Conservation (phyloP, 2,113 vertebrate species). For the Apaloderma vittatum region DNA sequence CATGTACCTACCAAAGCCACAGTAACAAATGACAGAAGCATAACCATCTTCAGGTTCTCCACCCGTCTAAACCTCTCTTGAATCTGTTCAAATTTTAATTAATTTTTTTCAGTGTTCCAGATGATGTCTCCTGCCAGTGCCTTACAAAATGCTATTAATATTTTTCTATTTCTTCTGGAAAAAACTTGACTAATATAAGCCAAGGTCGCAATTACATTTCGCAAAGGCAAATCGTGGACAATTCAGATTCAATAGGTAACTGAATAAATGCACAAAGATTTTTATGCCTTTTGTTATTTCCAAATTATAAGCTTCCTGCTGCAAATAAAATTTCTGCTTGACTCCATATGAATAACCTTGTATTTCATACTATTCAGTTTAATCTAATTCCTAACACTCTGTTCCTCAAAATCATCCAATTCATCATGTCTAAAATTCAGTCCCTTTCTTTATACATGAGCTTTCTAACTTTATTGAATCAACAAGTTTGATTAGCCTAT, state of each 20-base stretch:
- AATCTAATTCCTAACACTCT: background rate
- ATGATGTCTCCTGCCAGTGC: background rate
- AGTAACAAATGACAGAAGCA: background rate
- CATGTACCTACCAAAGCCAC: background rate
- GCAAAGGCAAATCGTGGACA: background rate
- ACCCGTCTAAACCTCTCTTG: background rate
- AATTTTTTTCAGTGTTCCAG: background rate
- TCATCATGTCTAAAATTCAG: background rate
- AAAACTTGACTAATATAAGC: background rate
- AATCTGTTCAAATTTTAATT: background rate
- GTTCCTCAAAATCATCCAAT: background rate
- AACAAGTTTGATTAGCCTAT: background rate
- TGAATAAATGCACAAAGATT: background rate
- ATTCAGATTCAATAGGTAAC: background rate
- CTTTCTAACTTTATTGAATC: background rate
- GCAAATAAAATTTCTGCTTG: background rate
- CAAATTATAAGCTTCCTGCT: background rate
- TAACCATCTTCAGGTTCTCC: background rate
- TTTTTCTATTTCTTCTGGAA: background rate
- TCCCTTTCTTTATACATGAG: background rate
- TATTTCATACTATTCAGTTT: background rate
- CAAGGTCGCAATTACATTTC: background rate
- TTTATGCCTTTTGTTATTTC: background rate
- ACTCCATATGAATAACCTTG: background rate
- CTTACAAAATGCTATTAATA: background rate